Base-by-base conservation (phyloP, 2,113 vertebrate species). In the Regulus satrapa region DNA sequence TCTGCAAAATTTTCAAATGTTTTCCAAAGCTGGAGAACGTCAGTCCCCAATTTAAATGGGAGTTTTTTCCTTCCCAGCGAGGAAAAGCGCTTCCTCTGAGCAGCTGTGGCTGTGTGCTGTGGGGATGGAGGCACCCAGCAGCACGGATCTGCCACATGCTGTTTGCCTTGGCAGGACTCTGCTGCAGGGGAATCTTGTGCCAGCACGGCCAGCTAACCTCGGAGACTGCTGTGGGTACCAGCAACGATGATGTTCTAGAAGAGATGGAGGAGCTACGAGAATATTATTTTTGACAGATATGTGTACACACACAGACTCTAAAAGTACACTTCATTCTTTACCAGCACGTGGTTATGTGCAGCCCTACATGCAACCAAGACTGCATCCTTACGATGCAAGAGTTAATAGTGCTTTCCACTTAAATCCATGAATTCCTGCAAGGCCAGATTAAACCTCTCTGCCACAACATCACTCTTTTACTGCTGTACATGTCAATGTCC, bases 391-490 rank as follows among this genome's bases (percentile, higher is more conserved):
- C 4, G 5, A 43, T 51, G 45, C 32, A 32, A 58, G 80, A 64
- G 55, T 54, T 77, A 86, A 67, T 8, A 54, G 61, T 36, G 49
- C 87, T 85, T 61, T 73, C 68, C 79, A 54, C 64, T 73, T 58
- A 34, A 67, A 72, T 64, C 34, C 24, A 45, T 48, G 29, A 82
- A 95, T 93, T 95, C 93, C 89, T 92, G 67, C 69, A 76, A 93
- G 71, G 73, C 72, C 92, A 83, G 75, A 94, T 85, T 81, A 92
- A 95, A 95, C 29, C 2, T 86, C 90, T 92, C 59, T 85, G 74
- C 76, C 91, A 75, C 94, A 95, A 79, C 94, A 92, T 81, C 75
- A 83, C 19, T 11, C 87, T 86, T 92, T 92, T 52, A 84, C 71
- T 71, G 90, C 93, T 28, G 24, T 73, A 54, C 67, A 52, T 73